phyloP scores from a whole-genome alignment of 1,140 invertebrate genomes.

The Steinernema khuongi region DNA sequence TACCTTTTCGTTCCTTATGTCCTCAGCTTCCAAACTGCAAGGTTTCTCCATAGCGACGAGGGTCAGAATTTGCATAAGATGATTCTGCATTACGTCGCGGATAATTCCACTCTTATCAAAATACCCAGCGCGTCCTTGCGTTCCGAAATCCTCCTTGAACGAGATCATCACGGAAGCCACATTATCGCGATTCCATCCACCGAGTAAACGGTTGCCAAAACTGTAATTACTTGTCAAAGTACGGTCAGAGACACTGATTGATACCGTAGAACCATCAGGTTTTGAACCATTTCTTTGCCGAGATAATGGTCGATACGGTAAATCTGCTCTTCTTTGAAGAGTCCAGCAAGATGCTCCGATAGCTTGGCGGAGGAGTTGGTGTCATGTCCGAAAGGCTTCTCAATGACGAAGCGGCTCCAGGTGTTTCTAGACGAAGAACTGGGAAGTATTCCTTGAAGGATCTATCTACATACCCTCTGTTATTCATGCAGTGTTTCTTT shows the following conservation, averaged over 20 bases:
- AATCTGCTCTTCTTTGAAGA: slow-evolving; percentile 75
- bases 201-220: slow-evolving; percentile 64
- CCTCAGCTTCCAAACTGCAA: slow-evolving; percentile 82
- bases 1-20: slow-evolving; percentile 89
- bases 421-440: slow-evolving; percentile 65
- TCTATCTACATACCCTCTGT: slow-evolving; percentile 67
- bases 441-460: background rate
- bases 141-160: slow-evolving; percentile 98
- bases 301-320: slow-evolving; percentile 98
- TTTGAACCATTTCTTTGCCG: slow-evolving; percentile 99
- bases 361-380: background rate
- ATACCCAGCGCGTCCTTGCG: slow-evolving; percentile 92
- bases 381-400: background rate
- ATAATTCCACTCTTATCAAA: slow-evolving; percentile 99
- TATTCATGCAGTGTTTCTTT: slow-evolving; percentile 75
- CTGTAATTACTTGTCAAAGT: slow-evolving; percentile 36
- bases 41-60: slow-evolving; percentile 99
- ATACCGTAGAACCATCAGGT: slow-evolving; percentile 84
- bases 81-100: slow-evolving; percentile 83
- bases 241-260: background rate
- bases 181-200: slow-evolving; percentile 73
- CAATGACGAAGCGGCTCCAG: slow-evolving; percentile 67
- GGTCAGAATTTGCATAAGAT: slow-evolving; percentile 90
- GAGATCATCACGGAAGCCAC: slow-evolving; percentile 89
- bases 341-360: background rate